Base-by-base conservation (phyloP, 1,140 invertebrate species). In the Drosophila pseudoobscura region DNA sequence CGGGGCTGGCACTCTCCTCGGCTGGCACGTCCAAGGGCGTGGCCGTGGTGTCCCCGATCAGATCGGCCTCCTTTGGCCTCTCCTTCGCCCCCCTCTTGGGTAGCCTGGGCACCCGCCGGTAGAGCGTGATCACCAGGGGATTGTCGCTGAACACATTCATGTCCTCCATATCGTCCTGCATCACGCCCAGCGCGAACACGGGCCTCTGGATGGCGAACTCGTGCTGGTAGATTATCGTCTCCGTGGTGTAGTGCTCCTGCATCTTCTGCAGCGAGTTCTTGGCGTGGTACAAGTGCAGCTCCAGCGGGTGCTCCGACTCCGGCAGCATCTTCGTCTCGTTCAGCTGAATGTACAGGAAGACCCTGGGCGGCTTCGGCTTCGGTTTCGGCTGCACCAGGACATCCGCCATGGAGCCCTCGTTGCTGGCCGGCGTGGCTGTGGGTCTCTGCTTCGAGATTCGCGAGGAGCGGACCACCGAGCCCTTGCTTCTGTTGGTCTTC, bases 101-200 rank as follows among this genome's bases (percentile, higher is more conserved):
- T 39, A 74, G 83, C 1, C 69, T 55, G 6, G 65, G 78, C 26
- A 88, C 77, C 6, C 79, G 66, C 20, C 84, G 72, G 45, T 90
- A 90, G 6, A 90, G 39, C 0, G 82, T 73, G 1, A 90, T 46
- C 11, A 90, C 6, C 47, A 90, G 22, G 2, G 88, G 88, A 71
- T 84, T 83, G 11, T 90, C 88, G 29, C 88, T 80, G 39, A 90
- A 84, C 1, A 17, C 55, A 29, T 90, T 90, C 65, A 88, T 70
- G 8, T 90, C 83, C 3, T 90, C 80, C n/a, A 90, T 66, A 20
- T 65, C 65, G 22, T 90, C 88, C 52, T 90, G 88, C 13, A 78
- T 60, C 4, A 90, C 56, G 0, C 68, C 71, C 68, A 90, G 20
- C 0, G 89, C 66, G 35, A 90, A 90, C 0, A 73, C 72, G 0